Conservation (phyloP, 2,113 vertebrate species). For the Meles meles region DNA sequence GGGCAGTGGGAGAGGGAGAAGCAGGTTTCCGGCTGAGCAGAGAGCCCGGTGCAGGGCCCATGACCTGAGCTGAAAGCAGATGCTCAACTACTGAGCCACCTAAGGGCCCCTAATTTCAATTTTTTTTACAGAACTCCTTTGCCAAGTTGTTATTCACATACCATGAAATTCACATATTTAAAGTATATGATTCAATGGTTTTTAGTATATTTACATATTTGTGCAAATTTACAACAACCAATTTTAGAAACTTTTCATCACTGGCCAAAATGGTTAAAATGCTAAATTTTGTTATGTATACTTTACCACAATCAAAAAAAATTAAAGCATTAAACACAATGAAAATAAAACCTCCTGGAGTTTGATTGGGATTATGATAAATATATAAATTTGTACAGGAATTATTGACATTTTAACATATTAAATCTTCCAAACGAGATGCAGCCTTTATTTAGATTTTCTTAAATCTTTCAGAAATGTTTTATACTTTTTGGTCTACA, state of each 20-base stretch:
- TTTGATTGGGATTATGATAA: neutral
- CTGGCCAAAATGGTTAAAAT: neutral
- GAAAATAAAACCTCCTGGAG: neutral
- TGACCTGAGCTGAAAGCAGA: too few relatives aligned
- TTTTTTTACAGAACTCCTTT: neutral
- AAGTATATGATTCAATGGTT: neutral
- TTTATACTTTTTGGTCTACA: neutral
- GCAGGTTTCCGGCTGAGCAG: too few relatives aligned
- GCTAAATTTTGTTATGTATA: neutral
- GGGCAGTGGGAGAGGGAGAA: too few relatives aligned
- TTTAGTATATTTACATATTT: neutral
- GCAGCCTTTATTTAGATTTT: neutral
- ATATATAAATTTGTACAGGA: neutral
- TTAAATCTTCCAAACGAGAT: neutral
- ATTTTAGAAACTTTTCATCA: neutral
- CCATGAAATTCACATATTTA: neutral
- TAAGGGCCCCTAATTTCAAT: neutral
- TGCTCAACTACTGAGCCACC: too few relatives aligned
- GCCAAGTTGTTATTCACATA: neutral
- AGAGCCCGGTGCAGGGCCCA: too few relatives aligned
- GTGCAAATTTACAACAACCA: neutral
- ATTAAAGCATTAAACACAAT: neutral
- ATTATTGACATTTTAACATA: neutral
- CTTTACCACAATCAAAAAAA: neutral
- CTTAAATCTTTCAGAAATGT: neutral